These are phyloP conservation scores for Drosophila ohnishii DNA, from an alignment of 1,140 invertebrate genomes.

Conservation along the genomic window DNA sequence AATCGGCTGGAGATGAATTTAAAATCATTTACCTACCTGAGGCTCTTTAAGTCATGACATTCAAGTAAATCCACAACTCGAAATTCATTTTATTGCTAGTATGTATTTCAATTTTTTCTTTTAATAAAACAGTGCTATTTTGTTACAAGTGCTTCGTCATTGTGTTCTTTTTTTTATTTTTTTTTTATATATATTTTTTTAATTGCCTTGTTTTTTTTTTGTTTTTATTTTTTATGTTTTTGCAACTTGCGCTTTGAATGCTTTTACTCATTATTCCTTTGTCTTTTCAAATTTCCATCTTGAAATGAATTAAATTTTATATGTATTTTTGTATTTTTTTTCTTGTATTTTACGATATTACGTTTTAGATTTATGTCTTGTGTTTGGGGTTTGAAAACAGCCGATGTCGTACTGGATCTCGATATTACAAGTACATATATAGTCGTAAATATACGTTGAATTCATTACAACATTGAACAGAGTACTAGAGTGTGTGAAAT, in stretches of 20 bases:
- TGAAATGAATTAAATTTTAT: conserved; percentile 30
- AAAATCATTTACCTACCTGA: neutral
- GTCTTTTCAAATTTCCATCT: conserved; percentile 37
- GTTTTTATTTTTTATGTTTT: conserved; percentile 15
- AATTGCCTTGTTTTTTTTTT: conserved; percentile 35
- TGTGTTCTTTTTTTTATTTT: conserved; percentile 50
- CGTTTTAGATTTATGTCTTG: conserved; percentile 58
- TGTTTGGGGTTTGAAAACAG: conserved; percentile 62
- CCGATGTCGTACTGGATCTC: conserved; percentile 52
- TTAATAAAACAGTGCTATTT: conserved; percentile 82
- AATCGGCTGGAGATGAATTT: too few species aligned
- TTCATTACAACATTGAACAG: conserved; percentile 78
- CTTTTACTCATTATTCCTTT: conserved; percentile 33
- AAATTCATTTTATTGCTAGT: conserved; percentile 63
- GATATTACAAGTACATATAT: conserved; percentile 50
- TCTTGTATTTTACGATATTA: conserved; percentile 60
- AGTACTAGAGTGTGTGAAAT: conserved; percentile 65
- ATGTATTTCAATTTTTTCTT: conserved; percentile 73
- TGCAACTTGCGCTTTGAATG: conserved; percentile 32
- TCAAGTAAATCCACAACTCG: conserved; percentile 42
- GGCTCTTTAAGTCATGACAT: neutral
- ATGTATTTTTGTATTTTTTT: conserved; percentile 9
- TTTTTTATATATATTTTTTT: conserved; percentile 41
- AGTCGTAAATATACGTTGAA: conserved; percentile 68
- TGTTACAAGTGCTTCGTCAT: conserved; percentile 78